Evolutionary conservation across 2,888 invertebrate species (phyloP), one percentile per base, ranked within the genome.

Genomic region (Rhagonycha lutea): DNA sequence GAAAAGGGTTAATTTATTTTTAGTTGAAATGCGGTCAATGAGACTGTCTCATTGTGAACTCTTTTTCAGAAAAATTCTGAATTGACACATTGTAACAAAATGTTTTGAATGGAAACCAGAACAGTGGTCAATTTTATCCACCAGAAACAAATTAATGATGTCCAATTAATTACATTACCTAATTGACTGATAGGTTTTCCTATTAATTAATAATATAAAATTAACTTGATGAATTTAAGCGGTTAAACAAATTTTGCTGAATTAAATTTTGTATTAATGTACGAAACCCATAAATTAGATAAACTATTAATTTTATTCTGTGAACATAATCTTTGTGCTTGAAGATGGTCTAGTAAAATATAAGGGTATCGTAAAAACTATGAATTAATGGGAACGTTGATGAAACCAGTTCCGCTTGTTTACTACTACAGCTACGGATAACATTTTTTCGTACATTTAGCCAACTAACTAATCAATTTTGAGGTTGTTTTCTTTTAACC

Each of bases 311-410:
- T 65, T 65, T 65, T 65, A 65, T 65, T 65, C 26, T 12, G 24
- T 24, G 24, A 65, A 24, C 18, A 65, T 65, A 23, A 65, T 65
- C 63, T 65, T 65, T 65, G 63, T 65, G 47, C 47, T 47, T 47
- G 47, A 47, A 47, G 47, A 47, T 47, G 47, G 47, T 65, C 24
- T 65, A 65, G 24, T 65, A 65, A 65, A 65, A 65, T 65, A 65
- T 65, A 65, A 65, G 63, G 63, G 63, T 26, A 65, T 65, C 63
- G 24, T 65, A 65, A 65, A 65, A 65, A 65, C 63, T 65, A 65
- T 65, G 63, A 65, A 65, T 65, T 65, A 65, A 65, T 65, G 63
- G 63, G 11, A 65, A 65, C 63, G 63, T 65, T 65, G 63, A 65
- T 65, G 63, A 65, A 26, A 26, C 23, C 63, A 65, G 63, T 65